These are phyloP conservation scores for Carassius gibelio DNA, from an alignment of 2,113 vertebrate species.

Conservation along the genomic window DNA sequence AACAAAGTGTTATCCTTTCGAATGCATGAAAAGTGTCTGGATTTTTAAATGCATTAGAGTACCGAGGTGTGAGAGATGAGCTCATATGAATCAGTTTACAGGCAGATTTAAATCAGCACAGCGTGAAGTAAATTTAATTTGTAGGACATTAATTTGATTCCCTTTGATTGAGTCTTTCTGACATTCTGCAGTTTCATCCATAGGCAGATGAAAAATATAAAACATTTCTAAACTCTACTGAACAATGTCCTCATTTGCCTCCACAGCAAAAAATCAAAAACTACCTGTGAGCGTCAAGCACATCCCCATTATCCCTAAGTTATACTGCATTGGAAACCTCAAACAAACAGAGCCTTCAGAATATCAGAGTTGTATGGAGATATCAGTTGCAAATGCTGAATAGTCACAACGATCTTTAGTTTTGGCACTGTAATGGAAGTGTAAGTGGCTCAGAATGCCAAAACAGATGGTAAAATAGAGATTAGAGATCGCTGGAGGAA, in stretches of 20 bases:
- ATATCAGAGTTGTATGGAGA: neutral
- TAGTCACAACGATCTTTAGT: neutral
- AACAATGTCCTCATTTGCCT: neutral
- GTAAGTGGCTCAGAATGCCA: neutral
- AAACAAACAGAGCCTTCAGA: neutral
- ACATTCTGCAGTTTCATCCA: neutral
- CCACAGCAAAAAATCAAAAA: neutral
- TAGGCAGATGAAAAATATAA: neutral
- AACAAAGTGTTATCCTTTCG: neutral
- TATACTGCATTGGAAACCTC: neutral
- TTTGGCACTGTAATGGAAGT: neutral
- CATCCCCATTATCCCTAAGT: neutral
- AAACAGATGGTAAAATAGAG: conserved; percentile 5
- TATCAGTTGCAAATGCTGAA: neutral
- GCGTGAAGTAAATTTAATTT: neutral
- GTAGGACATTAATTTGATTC: neutral
- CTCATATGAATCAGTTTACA: neutral
- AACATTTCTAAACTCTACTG: neutral
- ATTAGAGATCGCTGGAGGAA: neutral
- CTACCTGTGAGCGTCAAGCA: neutral
- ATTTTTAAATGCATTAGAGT: conserved; percentile 6
- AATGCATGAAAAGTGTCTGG: neutral
- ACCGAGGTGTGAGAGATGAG: neutral
- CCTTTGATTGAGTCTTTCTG: neutral
- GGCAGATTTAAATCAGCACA: neutral